Evolutionary conservation across 2,888 invertebrate genomes (phyloP).

Genomic region (Apamea epomidion): DNA sequence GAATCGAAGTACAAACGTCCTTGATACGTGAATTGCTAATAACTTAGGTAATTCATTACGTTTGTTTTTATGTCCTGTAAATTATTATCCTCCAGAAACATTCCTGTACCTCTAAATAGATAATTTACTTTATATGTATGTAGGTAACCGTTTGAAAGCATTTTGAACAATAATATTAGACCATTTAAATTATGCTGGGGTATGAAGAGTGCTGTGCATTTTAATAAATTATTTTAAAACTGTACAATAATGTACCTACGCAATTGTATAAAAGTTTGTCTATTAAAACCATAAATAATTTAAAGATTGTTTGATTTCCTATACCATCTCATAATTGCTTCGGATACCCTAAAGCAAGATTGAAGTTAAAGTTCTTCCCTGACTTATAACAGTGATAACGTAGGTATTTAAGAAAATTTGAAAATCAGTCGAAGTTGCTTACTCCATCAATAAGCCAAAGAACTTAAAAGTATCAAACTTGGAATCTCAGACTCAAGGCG

Average conservation of each 20-base stretch:
- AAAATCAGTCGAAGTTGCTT: background rate
- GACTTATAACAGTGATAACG: too few relatives aligned
- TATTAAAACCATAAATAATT: slow-evolving; percentile 43
- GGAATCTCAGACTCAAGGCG: background rate
- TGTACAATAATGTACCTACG: slow-evolving; percentile 7
- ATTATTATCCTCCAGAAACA: slow-evolving; percentile 17
- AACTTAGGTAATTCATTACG: slow-evolving; percentile 9
- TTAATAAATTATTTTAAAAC: slow-evolving; percentile 40
- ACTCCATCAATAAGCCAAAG: background rate
- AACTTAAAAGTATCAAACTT: background rate
- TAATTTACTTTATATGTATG: slow-evolving; percentile 5
- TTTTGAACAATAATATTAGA: slow-evolving; percentile 8
- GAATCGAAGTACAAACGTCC: slow-evolving; percentile 42
- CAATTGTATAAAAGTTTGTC: slow-evolving; percentile 59
- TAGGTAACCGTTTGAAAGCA: background rate
- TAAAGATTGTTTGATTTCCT: slow-evolving; percentile 21
- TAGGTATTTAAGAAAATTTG: background rate
- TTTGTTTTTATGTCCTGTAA: slow-evolving; percentile 4
- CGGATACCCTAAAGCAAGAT: background rate
- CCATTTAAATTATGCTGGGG: background rate
- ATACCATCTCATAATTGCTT: background rate
- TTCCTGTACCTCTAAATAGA: slow-evolving; percentile 18
- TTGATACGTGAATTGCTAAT: slow-evolving; percentile 18
- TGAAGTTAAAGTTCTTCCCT: background rate
- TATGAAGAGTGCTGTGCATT: slow-evolving; percentile 17